Conservation (phyloP, 1,140 invertebrate genomes). For the Rhopalosiphum maidis region DNA sequence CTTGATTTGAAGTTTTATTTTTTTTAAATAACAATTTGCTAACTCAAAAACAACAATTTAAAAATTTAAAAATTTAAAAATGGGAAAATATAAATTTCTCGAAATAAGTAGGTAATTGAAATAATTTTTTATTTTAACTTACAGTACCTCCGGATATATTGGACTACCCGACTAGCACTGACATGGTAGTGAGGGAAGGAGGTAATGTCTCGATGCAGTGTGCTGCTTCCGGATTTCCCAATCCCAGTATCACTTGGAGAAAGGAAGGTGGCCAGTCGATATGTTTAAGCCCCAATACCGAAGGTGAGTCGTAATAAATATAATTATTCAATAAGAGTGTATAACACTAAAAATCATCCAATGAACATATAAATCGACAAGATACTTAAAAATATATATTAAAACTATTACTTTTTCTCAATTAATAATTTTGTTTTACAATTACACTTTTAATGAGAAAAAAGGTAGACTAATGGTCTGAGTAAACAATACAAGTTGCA, state of each 20-base stretch:
- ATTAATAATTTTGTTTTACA: no score
- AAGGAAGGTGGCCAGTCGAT: conserved; percentile 71
- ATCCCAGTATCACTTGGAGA: conserved; percentile 84
- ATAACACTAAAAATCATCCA: not conserved
- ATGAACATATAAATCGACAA: not conserved
- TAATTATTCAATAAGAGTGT: not conserved
- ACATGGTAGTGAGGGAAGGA: conserved; percentile 86
- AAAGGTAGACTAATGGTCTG: not conserved
- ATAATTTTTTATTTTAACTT: conserved; percentile 63
- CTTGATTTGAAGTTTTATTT: not conserved
- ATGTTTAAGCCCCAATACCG: conserved; percentile 68
- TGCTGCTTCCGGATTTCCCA: conserved; percentile 82
- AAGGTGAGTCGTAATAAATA: conserved; percentile 65
- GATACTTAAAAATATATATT: not conserved
- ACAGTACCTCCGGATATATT: conserved; percentile 89
- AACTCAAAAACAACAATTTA: not conserved
- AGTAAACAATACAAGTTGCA: no score
- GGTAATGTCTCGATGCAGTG: conserved; percentile 84
- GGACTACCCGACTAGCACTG: conserved; percentile 79
- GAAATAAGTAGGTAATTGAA: not conserved
- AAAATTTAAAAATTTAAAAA: not conserved
- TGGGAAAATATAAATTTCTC: not conserved
- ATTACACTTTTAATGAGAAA: not conserved
- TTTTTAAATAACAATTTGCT: not conserved
- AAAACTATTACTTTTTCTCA: not conserved